phyloP scores from a whole-genome alignment of 2,797 vertebrate species.

The Hapalemur alaotrensis region DNA sequence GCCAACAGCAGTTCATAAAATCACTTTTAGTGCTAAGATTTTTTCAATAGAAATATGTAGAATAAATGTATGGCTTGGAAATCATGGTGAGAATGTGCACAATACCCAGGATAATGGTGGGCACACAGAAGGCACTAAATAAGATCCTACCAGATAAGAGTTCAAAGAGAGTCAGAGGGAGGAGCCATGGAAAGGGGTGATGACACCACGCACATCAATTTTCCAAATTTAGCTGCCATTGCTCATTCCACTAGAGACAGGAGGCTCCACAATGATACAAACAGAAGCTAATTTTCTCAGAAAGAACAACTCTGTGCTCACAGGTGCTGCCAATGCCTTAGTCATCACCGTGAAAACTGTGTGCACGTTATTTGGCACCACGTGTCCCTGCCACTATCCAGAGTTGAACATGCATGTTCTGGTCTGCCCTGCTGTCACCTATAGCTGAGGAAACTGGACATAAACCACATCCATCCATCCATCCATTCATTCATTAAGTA shows the following conservation, averaged over 20 bases:
- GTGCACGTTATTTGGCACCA: background rate
- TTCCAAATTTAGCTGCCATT: background rate
- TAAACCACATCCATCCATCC: background rate
- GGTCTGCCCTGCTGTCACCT: background rate
- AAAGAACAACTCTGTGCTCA: background rate
- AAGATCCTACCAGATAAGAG: background rate
- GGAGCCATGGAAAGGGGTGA: background rate
- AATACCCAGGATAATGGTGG: background rate
- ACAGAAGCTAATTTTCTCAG: background rate
- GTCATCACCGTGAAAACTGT: background rate
- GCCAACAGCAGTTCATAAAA: background rate
- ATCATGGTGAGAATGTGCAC: background rate
- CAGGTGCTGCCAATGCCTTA: background rate
- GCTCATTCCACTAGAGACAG: background rate
- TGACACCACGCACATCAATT: fast-evolving
- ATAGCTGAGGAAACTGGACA: background rate
- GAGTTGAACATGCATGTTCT: background rate
- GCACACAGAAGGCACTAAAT: background rate
- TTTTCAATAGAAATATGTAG: background rate
- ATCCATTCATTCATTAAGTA: background rate
- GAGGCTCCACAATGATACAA: background rate
- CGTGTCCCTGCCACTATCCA: fast-evolving
- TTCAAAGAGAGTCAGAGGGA: background rate
- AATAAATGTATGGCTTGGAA: background rate
- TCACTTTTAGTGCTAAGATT: background rate